phyloP scores from a whole-genome alignment of 2,888 invertebrate genomes.

The Iphiclides podalirius region DNA sequence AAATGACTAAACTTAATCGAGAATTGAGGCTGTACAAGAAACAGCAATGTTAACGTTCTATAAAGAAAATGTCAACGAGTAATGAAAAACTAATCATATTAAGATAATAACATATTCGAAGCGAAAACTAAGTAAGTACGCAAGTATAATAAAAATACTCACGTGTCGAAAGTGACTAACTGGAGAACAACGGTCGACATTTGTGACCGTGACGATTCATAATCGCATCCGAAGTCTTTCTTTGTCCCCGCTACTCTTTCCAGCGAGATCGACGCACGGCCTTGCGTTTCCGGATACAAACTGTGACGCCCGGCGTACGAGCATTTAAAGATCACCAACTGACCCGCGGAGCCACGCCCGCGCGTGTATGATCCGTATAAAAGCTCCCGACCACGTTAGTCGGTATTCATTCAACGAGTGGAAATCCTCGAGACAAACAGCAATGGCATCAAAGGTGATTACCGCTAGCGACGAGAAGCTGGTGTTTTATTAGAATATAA shows the following conservation, averaged over 20 bases:
- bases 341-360: constrained; percentile 58
- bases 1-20: too few relatives aligned
- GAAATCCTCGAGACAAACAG: constrained; percentile 55
- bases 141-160: not conserved
- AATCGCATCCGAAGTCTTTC: constrained; percentile 26
- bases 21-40: too few relatives aligned
- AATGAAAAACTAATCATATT: too few relatives aligned
- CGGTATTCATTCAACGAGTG: constrained; percentile 63
- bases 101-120: too few relatives aligned
- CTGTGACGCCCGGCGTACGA: constrained; percentile 33
- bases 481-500: not conserved
- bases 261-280: constrained; percentile 33
- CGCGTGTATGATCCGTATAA: constrained; percentile 58
- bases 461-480: constrained; percentile 35
- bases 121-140: too few relatives aligned
- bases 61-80: too few relatives aligned
- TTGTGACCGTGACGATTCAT: not conserved
- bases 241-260: constrained; percentile 32
- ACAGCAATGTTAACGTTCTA: too few relatives aligned
- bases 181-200: not conserved
- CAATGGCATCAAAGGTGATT: constrained; percentile 74
- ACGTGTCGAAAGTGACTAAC: not conserved
- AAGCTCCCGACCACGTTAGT: constrained; percentile 49
- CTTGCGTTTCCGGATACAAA: constrained; percentile 50
- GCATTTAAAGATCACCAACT: constrained; percentile 63